phyloP scores from a whole-genome alignment of 1,140 invertebrate genomes.

The Apolygus lucorum region DNA sequence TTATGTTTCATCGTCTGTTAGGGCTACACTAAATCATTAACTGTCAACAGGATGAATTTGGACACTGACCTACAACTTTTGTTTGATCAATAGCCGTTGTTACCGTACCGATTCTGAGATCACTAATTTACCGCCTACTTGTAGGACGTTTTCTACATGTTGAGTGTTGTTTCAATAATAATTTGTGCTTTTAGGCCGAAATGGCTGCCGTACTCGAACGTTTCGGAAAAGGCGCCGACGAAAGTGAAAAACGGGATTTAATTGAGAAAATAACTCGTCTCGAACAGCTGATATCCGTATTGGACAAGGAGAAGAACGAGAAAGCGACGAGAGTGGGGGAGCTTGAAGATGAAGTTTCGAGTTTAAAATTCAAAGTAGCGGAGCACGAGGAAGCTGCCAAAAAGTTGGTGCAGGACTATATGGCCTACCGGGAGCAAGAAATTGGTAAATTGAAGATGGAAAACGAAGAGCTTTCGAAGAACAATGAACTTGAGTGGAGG shows the following conservation, averaged over 20 bases:
- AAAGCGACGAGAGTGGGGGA: not conserved
- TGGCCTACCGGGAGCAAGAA: slow-evolving; percentile 24
- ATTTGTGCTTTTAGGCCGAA: not conserved
- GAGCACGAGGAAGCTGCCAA: slow-evolving; percentile 3
- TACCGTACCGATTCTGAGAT: too few relatives aligned
- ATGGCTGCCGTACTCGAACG: not conserved
- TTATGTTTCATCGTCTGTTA: too few relatives aligned
- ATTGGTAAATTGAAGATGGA: slow-evolving; percentile 20
- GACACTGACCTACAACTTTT: too few relatives aligned
- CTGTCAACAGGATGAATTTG: too few relatives aligned
- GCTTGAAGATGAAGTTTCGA: slow-evolving; percentile 20
- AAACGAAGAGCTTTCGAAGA: slow-evolving; percentile 12
- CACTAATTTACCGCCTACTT: too few relatives aligned
- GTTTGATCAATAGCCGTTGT: too few relatives aligned
- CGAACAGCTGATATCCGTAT: slow-evolving; percentile 10
- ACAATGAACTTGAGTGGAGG: slow-evolving; percentile 23
- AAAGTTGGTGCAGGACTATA: slow-evolving; percentile 22
- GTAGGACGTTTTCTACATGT: too few relatives aligned
- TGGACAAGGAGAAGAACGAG: slow-evolving; percentile 11
- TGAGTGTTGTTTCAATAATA: too few relatives aligned
- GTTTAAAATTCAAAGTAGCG: slow-evolving; percentile 16
- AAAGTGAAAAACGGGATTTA: slow-evolving; percentile 16
- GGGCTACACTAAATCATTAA: too few relatives aligned
- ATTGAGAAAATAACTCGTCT: slow-evolving; percentile 3
- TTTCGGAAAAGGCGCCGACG: slow-evolving; percentile 12